phyloP scores from a whole-genome alignment of 1,140 invertebrate genomes.

The Drosophila pectinifera region DNA sequence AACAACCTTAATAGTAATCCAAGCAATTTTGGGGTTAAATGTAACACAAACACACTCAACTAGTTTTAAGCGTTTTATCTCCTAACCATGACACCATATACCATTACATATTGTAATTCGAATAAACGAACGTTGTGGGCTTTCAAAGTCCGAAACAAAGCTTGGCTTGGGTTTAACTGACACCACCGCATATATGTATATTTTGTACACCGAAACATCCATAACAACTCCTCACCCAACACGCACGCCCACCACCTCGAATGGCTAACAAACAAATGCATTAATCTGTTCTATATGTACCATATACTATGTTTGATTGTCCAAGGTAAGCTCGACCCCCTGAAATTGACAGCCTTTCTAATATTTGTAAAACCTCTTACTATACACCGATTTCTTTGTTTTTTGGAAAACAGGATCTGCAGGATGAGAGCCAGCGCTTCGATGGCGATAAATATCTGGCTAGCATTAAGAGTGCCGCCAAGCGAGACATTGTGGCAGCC shows the following conservation, averaged over 20 bases:
- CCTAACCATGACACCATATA: conserved; percentile 29
- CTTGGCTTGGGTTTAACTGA: conserved; percentile 59
- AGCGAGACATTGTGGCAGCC: conserved; percentile 76
- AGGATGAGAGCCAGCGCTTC: conserved; percentile 81
- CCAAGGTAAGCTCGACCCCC: conserved; percentile 12
- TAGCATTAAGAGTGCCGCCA: conserved; percentile 72
- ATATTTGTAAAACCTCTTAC: background rate
- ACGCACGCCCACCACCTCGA: conserved; percentile 22
- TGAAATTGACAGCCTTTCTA: too few species aligned
- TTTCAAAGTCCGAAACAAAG: conserved; percentile 57
- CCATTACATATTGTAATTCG: conserved; percentile 30
- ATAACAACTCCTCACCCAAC: conserved; percentile 16
- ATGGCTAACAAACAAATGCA: conserved; percentile 29
- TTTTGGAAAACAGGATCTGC: conserved; percentile 66
- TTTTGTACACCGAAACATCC: conserved; percentile 3
- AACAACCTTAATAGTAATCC: conserved; percentile 32
- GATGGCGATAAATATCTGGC: conserved; percentile 83
- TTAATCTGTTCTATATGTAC: conserved; percentile 11
- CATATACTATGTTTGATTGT: conserved; percentile 21
- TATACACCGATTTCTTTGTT: conserved; percentile 13
- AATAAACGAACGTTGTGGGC: conserved; percentile 58
- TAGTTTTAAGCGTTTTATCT: conserved; percentile 68
- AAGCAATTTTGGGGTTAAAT: conserved; percentile 40
- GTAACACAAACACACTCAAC: conserved; percentile 27
- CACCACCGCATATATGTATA: conserved; percentile 19